Evolutionary conservation across 1,140 invertebrate species (phyloP).

Genomic region (Macrobrachium rosenbergii): DNA sequence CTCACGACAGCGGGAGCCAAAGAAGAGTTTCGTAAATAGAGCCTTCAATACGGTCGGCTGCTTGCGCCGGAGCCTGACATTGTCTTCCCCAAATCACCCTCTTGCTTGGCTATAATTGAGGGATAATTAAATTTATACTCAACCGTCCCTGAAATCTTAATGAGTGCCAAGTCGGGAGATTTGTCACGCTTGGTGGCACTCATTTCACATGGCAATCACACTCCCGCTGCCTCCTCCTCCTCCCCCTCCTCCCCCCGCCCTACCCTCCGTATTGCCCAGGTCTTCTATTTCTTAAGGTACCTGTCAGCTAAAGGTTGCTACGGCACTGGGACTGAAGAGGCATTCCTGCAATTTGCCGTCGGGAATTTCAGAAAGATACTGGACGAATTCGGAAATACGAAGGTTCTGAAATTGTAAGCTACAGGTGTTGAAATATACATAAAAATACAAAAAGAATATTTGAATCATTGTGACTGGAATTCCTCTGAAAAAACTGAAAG

Average conservation of each 20-base stretch:
- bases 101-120: constrained; percentile 37
- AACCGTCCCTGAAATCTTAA: constrained; percentile 29
- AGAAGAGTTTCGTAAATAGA: not conserved
- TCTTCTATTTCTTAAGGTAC: too few relatives aligned
- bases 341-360: not conserved
- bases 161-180: constrained; percentile 39
- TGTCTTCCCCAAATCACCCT: constrained; percentile 8
- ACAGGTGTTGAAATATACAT: too few relatives aligned
- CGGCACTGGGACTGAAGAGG: not conserved
- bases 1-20: not conserved
- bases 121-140: constrained; percentile 41
- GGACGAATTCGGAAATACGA: not conserved
- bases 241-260: too few relatives aligned
- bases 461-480: too few relatives aligned
- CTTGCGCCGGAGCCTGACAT: too few relatives aligned
- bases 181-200: constrained; percentile 16
- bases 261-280: too few relatives aligned
- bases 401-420: too few relatives aligned
- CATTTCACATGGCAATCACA: not conserved
- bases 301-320: too few relatives aligned
- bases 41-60: too few relatives aligned
- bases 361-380: not conserved
- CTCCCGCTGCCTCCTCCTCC: too few relatives aligned
- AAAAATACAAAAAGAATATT: too few relatives aligned
- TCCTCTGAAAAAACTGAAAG: too few relatives aligned